A percentile compares a stretch with the other conserved stretches of the same genome.
Conservation (phyloP, 2,888 invertebrate genomes). For the Xylophagus ater region DNA sequence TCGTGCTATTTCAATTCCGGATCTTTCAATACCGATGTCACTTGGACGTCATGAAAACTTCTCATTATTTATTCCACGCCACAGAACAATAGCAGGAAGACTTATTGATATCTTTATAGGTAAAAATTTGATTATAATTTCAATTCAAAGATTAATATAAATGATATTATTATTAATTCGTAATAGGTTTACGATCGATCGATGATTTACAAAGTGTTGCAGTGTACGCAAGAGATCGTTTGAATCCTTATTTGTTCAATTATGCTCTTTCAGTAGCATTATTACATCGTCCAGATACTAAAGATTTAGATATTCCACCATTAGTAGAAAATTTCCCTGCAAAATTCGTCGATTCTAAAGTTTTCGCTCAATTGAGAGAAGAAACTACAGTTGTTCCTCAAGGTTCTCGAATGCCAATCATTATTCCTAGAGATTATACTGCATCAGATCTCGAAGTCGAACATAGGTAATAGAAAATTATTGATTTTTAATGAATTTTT, state of each 20-base stretch:
- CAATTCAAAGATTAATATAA: background rate
- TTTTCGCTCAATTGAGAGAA: conserved; percentile 47
- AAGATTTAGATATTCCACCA: conserved; percentile 48
- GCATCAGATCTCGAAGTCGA: conserved; percentile 64
- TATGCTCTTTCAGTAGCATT: conserved; percentile 68
- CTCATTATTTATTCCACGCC: conserved; percentile 59
- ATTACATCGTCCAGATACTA: conserved; percentile 53
- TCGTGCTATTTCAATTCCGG: conserved; percentile 51
- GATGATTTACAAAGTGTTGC: conserved; percentile 65
- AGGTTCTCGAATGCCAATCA: conserved; percentile 52
- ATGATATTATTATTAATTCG: conserved; percentile 3
- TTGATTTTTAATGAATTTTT: conserved; percentile 54
- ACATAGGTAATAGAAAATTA: conserved; percentile 51
- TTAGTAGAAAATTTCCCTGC: conserved; percentile 55
- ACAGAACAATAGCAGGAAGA: conserved; percentile 52
- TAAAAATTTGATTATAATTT: conserved; percentile 24
- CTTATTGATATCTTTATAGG: conserved; percentile 60
- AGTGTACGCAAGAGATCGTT: conserved; percentile 57
- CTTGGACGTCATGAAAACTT: conserved; percentile 54
- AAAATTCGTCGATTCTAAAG: conserved; percentile 50
- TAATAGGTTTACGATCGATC: conserved; percentile 53
- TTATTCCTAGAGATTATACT: conserved; percentile 57
- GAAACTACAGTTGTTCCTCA: conserved; percentile 46
- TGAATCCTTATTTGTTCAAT: conserved; percentile 71
- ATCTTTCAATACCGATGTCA: conserved; percentile 49